Conservation (phyloP, 2,888 invertebrate species). For the Himalopsyche tibetana region DNA sequence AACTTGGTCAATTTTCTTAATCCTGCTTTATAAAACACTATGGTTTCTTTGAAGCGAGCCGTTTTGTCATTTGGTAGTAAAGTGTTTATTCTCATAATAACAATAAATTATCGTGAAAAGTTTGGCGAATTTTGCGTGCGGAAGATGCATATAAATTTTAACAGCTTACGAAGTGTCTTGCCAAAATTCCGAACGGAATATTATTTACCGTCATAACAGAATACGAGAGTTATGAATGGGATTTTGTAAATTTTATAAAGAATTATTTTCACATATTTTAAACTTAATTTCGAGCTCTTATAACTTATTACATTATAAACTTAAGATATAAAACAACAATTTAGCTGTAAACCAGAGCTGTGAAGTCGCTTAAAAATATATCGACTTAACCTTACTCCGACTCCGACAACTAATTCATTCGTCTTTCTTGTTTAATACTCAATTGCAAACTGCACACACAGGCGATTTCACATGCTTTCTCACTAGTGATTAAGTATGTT, state of each 20-base stretch:
- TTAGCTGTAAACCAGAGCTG: too few species aligned
- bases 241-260: background rate
- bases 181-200: constrained; percentile 13
- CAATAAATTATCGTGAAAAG: constrained; percentile 20
- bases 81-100: constrained; percentile 7
- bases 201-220: constrained; percentile 12
- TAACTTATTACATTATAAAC: too few species aligned
- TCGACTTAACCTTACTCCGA: too few species aligned
- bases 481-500: too few species aligned
- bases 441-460: too few species aligned
- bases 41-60: background rate
- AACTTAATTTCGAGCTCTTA: too few species aligned
- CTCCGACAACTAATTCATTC: too few species aligned
- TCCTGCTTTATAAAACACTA: background rate
- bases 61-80: background rate
- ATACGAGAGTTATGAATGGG: background rate
- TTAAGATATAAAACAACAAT: too few species aligned
- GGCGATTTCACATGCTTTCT: too few species aligned
- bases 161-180: background rate
- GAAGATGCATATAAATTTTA: constrained; percentile 1
- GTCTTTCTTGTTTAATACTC: too few species aligned
- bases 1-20: background rate
- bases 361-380: too few species aligned
- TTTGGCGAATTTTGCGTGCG: constrained; percentile 15
- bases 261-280: background rate